These are phyloP conservation scores for Cyprinodon variegatus DNA, from an alignment of 2,113 vertebrate species.

Conservation along the genomic window DNA sequence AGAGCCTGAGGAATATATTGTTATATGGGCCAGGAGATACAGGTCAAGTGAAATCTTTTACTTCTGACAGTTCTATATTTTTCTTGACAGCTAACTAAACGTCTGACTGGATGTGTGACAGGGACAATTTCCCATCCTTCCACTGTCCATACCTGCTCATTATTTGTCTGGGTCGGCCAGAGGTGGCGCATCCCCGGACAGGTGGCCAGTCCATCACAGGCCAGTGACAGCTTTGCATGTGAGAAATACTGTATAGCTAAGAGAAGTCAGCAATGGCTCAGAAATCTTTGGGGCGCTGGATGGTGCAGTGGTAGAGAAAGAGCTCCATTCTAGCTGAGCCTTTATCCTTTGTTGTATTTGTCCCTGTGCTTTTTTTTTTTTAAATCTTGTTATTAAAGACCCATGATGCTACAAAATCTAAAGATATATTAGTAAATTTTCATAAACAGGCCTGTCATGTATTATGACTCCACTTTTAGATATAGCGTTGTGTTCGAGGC, in stretches of 20 bases:
- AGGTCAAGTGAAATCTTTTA: constrained; percentile 41
- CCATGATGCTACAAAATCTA: too few relatives aligned
- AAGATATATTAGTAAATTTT: too few relatives aligned
- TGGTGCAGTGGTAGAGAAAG: too few relatives aligned
- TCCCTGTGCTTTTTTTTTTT: too few relatives aligned
- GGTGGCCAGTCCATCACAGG: background rate
- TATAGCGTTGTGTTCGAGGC: too few relatives aligned
- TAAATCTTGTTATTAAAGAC: too few relatives aligned
- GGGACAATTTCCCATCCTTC: background rate
- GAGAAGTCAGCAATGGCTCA: background rate
- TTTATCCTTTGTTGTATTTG: too few relatives aligned
- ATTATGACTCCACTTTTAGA: too few relatives aligned
- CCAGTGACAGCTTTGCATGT: background rate
- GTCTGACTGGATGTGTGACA: too few relatives aligned
- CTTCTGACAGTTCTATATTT: constrained; percentile 15
- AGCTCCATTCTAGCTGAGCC: too few relatives aligned
- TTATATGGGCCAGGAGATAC: constrained; percentile 37
- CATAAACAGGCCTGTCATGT: too few relatives aligned
- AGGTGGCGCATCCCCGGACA: background rate
- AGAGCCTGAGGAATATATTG: constrained; percentile 21
- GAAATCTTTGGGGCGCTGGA: too few relatives aligned
- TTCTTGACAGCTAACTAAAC: background rate
- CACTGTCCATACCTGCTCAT: background rate
- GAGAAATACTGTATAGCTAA: background rate
- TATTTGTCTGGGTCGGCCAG: background rate